These are phyloP conservation scores for Azorinus chamasolen DNA, from an alignment of 2,888 invertebrate genomes.

Conservation along the genomic window DNA sequence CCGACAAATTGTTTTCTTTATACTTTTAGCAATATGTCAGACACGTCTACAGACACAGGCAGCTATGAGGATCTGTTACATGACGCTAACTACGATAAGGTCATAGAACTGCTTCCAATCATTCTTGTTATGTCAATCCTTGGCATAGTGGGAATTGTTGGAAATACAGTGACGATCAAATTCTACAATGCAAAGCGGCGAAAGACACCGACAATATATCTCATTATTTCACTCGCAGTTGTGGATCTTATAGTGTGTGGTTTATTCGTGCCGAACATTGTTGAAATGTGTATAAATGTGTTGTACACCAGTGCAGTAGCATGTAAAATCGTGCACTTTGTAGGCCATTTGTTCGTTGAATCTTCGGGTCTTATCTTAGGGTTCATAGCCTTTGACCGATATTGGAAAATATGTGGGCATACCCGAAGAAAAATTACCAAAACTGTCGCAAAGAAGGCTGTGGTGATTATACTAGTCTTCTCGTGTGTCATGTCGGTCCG, in stretches of 20 bases:
- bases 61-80: too few species aligned
- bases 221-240: neutral
- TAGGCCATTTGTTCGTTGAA: neutral
- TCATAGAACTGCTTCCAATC: too few species aligned
- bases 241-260: slow-evolving; percentile 6
- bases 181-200: neutral
- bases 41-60: too few species aligned
- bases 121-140: too few species aligned
- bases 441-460: neutral
- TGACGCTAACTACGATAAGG: too few species aligned
- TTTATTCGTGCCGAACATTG: slow-evolving; percentile 1
- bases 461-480: neutral
- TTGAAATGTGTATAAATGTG: neutral
- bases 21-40: too few species aligned
- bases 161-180: neutral
- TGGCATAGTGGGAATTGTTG: neutral
- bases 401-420: slow-evolving; percentile 2
- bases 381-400: slow-evolving; percentile 5
- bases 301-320: neutral
- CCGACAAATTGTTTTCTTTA: too few species aligned
- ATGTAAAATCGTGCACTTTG: neutral
- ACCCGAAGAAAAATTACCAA: neutral
- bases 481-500: neutral
- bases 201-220: neutral
- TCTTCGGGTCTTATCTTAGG: neutral